Base-by-base conservation (phyloP, 2,888 invertebrate species). In the Chrysolina haemoptera region DNA sequence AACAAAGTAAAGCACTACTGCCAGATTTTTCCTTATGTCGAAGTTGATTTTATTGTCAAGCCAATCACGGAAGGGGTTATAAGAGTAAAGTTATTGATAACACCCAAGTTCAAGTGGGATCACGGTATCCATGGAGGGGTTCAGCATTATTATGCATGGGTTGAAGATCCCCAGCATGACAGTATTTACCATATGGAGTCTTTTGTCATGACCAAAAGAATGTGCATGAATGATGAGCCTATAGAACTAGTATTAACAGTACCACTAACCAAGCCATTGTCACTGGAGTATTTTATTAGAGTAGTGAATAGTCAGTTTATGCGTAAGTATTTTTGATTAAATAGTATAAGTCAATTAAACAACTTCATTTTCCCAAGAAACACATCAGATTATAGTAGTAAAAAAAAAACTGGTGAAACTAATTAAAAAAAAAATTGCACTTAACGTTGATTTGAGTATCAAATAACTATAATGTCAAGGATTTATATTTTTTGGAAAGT, bases 131-230 rank as follows among this genome's bases (percentile, higher is more conserved):
- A 98, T 85, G 93, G 93, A 0, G 92, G 94, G 0, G 97, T 82
- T 11, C 84, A 98, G 87, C 93, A 95, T 0, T 99, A 98, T 88
- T 99, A 98, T 96, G 92, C 99, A 74, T 98, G 99, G 97, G 95
- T 99, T 41, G 98, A 99, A 87, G 98, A 99, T 88, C 95, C 98
- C 0, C 96, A 96, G 53, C 95, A 93, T 67, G 97, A 98, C 86
- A 93, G 93, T 80, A 98, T 99, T 87, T 98, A 99, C 87, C 99
- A 99, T 87, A 95, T 96, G 70, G 99, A 99, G 87, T 94, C 95
- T 84, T 96, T 98, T 86, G 91, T 94, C 20, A 89, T 98, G 48
- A 86, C 86, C 0, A 87, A 87, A 76, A 83, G 79, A 40, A 80
- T 83, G 70, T 96, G 95, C 0, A 88, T 93, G 53, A 90, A 90